A percentile compares a stretch with the other conserved stretches of the same genome.
phyloP scores from a whole-genome alignment of 2,888 invertebrate genomes.

The Uropetala carovei region DNA sequence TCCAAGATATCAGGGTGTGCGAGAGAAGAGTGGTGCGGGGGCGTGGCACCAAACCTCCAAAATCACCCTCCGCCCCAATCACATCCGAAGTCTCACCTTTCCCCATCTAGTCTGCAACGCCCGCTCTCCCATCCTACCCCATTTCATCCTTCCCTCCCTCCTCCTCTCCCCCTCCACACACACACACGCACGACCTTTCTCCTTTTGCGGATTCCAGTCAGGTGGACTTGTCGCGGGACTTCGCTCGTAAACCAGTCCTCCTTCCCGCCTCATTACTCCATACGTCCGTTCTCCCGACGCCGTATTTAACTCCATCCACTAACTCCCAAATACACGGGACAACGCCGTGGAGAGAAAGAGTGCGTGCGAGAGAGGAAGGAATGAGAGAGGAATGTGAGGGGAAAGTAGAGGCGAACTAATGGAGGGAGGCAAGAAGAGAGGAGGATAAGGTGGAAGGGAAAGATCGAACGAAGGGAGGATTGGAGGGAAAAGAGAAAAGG shows the following conservation, averaged over 20 bases:
- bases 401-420: background rate
- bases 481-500: too few relatives aligned
- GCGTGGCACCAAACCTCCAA: background rate
- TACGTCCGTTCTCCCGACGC: background rate
- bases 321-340: constrained; percentile 7
- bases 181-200: background rate
- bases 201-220: constrained; percentile 25
- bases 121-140: background rate
- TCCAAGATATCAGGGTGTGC: background rate
- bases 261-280: constrained; percentile 21
- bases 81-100: background rate
- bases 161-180: background rate
- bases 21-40: background rate
- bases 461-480: too few relatives aligned
- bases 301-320: background rate
- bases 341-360: background rate
- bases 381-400: background rate
- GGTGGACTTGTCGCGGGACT: constrained; percentile 24
- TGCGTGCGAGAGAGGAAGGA: background rate
- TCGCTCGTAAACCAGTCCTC: constrained; percentile 1
- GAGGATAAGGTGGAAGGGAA: too few relatives aligned
- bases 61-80: background rate
- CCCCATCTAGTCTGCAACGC: too few relatives aligned
- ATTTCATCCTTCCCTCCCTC: background rate
- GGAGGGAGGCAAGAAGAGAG: too few relatives aligned